These are phyloP conservation scores for Vulpes lagopus DNA, from an alignment of 2,113 vertebrate genomes.

Conservation along the genomic window DNA sequence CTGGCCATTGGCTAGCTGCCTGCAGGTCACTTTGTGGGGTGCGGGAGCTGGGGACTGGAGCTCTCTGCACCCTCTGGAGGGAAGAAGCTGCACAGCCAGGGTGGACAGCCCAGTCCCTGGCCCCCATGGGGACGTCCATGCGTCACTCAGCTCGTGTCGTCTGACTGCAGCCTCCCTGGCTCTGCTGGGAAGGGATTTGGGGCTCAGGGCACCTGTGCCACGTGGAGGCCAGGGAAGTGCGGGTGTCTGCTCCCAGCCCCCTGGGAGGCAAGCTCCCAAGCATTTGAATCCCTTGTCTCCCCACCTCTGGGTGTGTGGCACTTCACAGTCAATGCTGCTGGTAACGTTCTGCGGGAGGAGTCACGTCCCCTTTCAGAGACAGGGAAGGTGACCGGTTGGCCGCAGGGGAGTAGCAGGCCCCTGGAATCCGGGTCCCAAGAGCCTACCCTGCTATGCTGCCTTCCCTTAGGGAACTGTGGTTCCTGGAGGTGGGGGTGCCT, in stretches of 20 bases:
- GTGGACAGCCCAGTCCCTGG: background rate
- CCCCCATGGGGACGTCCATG: no score
- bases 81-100: background rate
- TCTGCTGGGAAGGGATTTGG: background rate
- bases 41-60: background rate
- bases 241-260: background rate
- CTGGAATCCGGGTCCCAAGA: background rate
- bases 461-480: background rate
- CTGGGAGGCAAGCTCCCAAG: background rate
- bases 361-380: background rate
- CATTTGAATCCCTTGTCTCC: fast-evolving
- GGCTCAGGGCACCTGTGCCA: background rate
- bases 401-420: background rate
- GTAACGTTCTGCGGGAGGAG: background rate
- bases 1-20: background rate
- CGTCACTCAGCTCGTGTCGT: no score
- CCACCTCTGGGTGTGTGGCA: fast-evolving
- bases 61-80: background rate
- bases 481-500: fast-evolving
- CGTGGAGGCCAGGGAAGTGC: background rate
- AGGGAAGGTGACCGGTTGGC: background rate
- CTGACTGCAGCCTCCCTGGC: background rate
- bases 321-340: background rate
- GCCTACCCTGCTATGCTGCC: fast-evolving
- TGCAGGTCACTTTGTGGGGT: background rate